Conservation (phyloP, 92 coral and sea anemone species). For the Phenganax stokvisi region DNA sequence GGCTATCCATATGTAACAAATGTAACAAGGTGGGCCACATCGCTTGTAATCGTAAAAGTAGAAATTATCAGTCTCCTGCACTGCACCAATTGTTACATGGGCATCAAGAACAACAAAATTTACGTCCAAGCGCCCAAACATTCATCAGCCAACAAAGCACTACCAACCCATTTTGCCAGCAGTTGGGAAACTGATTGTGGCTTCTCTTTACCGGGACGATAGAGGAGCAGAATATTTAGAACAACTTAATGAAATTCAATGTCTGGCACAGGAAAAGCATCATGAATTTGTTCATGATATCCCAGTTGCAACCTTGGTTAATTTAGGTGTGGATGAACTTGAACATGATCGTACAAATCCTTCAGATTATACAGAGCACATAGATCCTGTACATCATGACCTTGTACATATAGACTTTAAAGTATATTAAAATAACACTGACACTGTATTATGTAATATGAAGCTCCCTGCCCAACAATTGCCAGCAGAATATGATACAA, state of each 20-base stretch:
- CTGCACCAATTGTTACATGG: too few relatives aligned
- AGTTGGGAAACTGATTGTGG: slow-evolving; percentile 13
- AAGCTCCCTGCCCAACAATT: not conserved
- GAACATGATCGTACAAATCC: not conserved
- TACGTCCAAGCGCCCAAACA: too few relatives aligned
- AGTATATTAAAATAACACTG: not conserved
- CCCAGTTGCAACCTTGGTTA: not conserved
- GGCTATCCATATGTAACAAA: too few relatives aligned
- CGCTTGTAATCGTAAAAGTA: too few relatives aligned
- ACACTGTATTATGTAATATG: not conserved
- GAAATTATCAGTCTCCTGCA: too few relatives aligned
- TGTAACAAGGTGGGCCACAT: too few relatives aligned
- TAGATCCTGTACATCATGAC: slow-evolving; percentile 1
- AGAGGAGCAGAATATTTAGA: not conserved
- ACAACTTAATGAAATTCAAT: not conserved
- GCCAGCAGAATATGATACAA: not conserved
- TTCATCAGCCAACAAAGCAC: too few relatives aligned
- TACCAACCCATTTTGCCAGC: too few relatives aligned
- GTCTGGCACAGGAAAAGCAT: not conserved
- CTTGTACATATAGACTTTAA: not conserved
- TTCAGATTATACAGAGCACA: not conserved
- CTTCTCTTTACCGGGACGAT: slow-evolving; percentile 7
- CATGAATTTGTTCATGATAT: not conserved
- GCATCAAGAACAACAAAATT: too few relatives aligned
- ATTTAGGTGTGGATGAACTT: too few relatives aligned